These are phyloP conservation scores for Falco naumanni DNA, from an alignment of 2,797 vertebrate species.

Conservation along the genomic window DNA sequence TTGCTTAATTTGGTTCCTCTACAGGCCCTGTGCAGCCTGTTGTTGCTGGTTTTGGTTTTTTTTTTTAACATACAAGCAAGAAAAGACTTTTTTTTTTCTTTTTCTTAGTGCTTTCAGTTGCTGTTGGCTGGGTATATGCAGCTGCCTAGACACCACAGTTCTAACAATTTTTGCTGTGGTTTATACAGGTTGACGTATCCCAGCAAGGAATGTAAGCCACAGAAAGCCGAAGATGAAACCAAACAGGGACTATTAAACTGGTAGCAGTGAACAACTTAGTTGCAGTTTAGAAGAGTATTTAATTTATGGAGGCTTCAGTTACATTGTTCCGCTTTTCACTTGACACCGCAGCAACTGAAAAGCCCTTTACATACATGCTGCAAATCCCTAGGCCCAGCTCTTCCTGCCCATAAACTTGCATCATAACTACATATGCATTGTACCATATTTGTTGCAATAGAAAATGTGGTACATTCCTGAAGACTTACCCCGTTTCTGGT, in stretches of 20 bases:
- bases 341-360: background rate
- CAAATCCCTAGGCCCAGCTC: background rate
- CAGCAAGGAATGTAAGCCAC: conserved; percentile 56
- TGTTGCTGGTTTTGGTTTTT: background rate
- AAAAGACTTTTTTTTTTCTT: background rate
- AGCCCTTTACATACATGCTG: background rate
- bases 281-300: conserved; percentile 13
- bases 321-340: background rate
- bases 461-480: background rate
- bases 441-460: background rate
- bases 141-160: conserved; percentile 22
- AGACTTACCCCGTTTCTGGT: background rate
- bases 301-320: conserved; percentile 3
- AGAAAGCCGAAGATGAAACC: conserved; percentile 56
- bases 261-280: conserved; percentile 8
- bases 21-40: background rate
- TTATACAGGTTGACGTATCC: conserved; percentile 51
- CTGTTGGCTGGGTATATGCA: background rate
- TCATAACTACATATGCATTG: background rate
- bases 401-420: background rate
- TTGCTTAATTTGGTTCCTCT: background rate
- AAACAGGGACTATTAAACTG: conserved; percentile 16
- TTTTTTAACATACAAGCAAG: background rate
- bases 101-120: background rate
- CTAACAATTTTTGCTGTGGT: conserved; percentile 59